A percentile compares a stretch with the other conserved stretches of the same genome.
Evolutionary conservation across 2,797 vertebrate species (phyloP).

Genomic region (Pseudocheirus occidentalis): DNA sequence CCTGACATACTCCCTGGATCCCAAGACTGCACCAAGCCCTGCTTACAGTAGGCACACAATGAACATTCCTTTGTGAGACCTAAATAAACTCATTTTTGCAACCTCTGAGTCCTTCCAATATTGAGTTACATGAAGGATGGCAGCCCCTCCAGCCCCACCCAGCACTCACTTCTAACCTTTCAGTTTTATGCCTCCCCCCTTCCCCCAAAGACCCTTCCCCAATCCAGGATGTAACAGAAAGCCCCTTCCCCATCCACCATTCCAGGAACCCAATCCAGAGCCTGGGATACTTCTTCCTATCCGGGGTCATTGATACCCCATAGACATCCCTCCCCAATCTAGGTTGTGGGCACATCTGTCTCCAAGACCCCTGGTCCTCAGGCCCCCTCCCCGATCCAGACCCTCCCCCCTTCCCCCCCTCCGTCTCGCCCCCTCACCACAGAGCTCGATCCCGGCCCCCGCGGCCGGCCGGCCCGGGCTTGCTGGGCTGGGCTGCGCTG

Average conservation of each 20-base stretch:
- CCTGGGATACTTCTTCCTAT: not conserved
- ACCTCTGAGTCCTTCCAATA: not conserved
- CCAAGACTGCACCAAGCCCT: not conserved
- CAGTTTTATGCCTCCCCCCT: not conserved
- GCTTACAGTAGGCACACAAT: not conserved
- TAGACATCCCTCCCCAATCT: not conserved
- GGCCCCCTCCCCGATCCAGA: not conserved
- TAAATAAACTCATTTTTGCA: not conserved
- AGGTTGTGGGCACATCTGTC: not conserved
- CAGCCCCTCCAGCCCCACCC: too few species aligned
- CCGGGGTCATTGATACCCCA: too few species aligned
- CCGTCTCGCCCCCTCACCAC: not conserved
- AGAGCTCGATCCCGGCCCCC: not conserved
- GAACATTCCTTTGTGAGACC: not conserved
- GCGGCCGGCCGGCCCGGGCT: not conserved
- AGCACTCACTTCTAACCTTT: not conserved
- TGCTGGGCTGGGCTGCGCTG: not conserved
- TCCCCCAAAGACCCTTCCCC: not conserved
- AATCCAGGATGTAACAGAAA: not conserved
- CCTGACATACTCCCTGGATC: not conserved
- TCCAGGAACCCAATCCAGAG: not conserved
- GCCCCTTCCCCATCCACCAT: not conserved
- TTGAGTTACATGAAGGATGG: not conserved
- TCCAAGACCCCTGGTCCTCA: not conserved
- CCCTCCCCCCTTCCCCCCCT: not conserved